phyloP scores from a whole-genome alignment of 2,113 vertebrate genomes.

The Podilymbus podiceps region DNA sequence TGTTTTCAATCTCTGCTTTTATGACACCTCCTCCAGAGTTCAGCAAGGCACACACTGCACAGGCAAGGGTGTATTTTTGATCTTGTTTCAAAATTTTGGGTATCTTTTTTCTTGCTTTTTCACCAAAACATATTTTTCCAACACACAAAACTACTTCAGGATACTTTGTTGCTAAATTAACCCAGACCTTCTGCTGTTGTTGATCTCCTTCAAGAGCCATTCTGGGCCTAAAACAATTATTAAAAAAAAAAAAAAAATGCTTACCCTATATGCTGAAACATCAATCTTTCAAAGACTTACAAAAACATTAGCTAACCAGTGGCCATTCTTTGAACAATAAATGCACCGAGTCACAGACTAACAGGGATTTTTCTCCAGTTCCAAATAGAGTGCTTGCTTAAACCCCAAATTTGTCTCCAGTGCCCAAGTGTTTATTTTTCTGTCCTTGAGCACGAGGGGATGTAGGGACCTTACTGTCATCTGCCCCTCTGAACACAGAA shows the following conservation, averaged over 20 bases:
- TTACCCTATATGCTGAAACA: neutral
- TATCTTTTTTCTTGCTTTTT: neutral
- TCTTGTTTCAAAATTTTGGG: neutral
- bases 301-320: neutral
- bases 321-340: neutral
- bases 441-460: too few species aligned
- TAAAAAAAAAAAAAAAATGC: neutral
- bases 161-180: neutral
- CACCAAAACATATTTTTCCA: slow-evolving; percentile 27
- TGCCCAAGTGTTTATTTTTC: neutral
- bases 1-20: neutral
- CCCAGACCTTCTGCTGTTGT: neutral
- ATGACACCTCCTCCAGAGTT: slow-evolving; percentile 58
- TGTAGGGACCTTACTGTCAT: neutral
- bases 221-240: neutral
- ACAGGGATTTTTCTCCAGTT: neutral
- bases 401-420: neutral
- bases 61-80: neutral
- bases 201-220: neutral
- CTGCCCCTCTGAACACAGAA: neutral
- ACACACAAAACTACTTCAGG: slow-evolving; percentile 10
- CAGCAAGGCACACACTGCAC: slow-evolving; percentile 31
- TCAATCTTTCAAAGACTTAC: neutral
- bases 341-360: neutral
- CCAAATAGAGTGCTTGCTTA: neutral